These are phyloP conservation scores for Tympanuchus pallidicinctus DNA, from an alignment of 2,113 vertebrate species.

Conservation along the genomic window DNA sequence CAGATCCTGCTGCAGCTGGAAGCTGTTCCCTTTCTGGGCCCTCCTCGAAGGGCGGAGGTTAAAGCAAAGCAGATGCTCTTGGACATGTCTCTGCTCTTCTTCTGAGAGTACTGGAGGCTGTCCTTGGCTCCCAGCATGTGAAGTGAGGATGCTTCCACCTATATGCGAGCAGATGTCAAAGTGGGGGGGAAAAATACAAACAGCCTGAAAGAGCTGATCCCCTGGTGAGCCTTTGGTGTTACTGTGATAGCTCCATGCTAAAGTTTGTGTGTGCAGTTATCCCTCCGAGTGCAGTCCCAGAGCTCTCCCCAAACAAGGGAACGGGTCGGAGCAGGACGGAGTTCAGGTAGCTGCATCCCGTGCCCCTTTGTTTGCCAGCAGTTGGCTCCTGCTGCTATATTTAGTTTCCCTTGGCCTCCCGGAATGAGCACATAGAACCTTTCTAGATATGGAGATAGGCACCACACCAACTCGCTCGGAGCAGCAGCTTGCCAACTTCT, in stretches of 20 bases:
- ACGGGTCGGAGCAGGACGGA: not conserved
- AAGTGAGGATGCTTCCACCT: not conserved
- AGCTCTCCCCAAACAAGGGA: constrained; percentile 58
- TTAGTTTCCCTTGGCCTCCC: constrained; percentile 39
- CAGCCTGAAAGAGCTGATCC: not conserved
- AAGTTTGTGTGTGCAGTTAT: not conserved
- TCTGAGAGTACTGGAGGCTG: not conserved
- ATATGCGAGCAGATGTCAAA: not conserved
- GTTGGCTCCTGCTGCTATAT: constrained; percentile 47
- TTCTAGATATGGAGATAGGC: constrained; percentile 63
- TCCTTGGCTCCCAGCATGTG: not conserved
- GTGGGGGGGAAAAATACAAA: not conserved
- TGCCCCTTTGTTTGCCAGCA: constrained; percentile 40
- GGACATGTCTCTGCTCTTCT: not conserved
- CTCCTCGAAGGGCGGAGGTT: constrained; percentile 27
- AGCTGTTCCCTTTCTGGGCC: not conserved
- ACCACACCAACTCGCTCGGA: not conserved
- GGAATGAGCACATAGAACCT: not conserved
- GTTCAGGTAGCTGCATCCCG: constrained; percentile 48
- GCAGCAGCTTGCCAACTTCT: not conserved
- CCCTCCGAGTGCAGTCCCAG: not conserved
- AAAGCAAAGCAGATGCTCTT: constrained; percentile 53
- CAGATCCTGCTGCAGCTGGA: not conserved
- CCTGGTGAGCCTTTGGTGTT: not conserved
- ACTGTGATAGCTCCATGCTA: not conserved